Evolutionary conservation across 2,797 vertebrate species (phyloP).

Genomic region (Urosaurus nigricauda): DNA sequence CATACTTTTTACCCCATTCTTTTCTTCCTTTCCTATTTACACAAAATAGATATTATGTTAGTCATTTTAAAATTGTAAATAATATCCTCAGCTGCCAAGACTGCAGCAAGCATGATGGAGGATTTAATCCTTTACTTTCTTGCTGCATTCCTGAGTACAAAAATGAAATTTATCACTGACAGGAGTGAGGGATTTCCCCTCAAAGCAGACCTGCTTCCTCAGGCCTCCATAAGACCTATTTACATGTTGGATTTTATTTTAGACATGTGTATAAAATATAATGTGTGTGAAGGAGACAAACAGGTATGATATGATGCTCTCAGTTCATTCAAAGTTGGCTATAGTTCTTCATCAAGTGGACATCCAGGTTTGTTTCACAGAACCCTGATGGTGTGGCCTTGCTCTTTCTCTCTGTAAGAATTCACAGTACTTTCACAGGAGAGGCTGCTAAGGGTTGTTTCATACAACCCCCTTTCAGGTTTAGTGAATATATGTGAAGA

Average conservation of each 20-base stretch:
- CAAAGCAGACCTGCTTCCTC: neutral
- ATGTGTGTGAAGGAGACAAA: neutral
- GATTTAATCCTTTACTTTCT: neutral
- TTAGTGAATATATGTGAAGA: no score
- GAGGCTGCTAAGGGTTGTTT: no score
- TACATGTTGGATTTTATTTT: neutral
- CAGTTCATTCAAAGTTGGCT: neutral
- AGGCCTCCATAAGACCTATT: neutral
- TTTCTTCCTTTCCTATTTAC: neutral
- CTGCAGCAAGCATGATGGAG: neutral
- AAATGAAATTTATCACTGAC: neutral
- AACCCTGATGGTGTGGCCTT: neutral
- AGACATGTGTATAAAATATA: neutral
- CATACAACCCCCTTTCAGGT: no score
- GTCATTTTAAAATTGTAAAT: slow-evolving; percentile 5
- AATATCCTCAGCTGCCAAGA: slow-evolving; percentile 3
- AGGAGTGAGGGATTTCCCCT: neutral
- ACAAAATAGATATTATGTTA: neutral
- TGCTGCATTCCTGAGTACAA: neutral
- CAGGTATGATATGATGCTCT: neutral
- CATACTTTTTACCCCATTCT: neutral
- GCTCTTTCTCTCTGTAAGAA: neutral
- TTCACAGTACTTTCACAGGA: no score
- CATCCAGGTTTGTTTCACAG: neutral
- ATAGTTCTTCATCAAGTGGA: neutral